Evolutionary conservation across 2,797 vertebrate species (phyloP).

Genomic region (Amazona finschi): DNA sequence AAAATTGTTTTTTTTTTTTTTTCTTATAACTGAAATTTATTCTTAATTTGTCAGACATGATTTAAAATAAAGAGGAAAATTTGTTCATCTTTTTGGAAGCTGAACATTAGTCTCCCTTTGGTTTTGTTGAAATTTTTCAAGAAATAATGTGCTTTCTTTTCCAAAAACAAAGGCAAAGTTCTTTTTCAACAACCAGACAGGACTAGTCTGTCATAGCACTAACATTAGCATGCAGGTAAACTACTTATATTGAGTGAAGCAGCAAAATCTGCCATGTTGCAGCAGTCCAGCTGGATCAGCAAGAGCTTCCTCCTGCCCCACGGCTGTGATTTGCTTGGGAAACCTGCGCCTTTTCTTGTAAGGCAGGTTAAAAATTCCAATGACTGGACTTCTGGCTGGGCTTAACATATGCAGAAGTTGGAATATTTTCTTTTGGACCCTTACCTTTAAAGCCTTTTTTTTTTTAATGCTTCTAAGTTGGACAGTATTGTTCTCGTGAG

Average conservation of each 20-base stretch:
- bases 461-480: accelerated
- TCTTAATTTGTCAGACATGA: neutral
- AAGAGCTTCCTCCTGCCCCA: neutral
- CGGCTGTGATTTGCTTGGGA: neutral
- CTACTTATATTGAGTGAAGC: neutral
- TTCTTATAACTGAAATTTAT: neutral
- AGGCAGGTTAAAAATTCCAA: neutral
- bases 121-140: neutral
- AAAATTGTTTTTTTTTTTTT: neutral
- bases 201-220: neutral
- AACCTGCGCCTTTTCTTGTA: neutral
- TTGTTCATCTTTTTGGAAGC: neutral
- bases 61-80: neutral
- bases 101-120: neutral
- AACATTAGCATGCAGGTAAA: neutral
- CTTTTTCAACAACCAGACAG: neutral
- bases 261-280: neutral
- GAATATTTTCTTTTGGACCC: neutral
- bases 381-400: neutral
- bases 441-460: neutral
- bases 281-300: neutral
- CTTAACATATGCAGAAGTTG: neutral
- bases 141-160: neutral
- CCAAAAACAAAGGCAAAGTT: neutral
- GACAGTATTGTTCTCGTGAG: neutral